Evolutionary conservation across 2,888 invertebrate species (phyloP).

Genomic region (Penaeus monodon): DNA sequence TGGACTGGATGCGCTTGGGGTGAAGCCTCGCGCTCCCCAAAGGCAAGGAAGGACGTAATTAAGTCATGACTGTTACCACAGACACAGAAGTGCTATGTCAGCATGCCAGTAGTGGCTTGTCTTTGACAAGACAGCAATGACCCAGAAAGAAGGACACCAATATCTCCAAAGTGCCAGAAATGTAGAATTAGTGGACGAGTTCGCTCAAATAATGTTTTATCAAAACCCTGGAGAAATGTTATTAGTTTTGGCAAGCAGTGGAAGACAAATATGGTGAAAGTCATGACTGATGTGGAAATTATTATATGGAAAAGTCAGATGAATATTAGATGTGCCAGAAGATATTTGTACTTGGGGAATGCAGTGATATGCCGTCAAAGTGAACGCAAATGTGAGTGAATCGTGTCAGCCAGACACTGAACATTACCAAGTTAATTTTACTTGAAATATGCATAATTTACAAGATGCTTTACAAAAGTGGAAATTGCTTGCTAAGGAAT

Average conservation of each 20-base stretch:
- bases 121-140: conserved; percentile 20
- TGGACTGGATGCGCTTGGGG: conserved; percentile 15
- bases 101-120: conserved; percentile 34
- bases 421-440: conserved; percentile 59
- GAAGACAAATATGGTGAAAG: conserved; percentile 3
- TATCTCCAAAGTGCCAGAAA: conserved; percentile 58
- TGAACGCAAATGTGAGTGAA: conserved; percentile 42
- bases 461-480: conserved; percentile 62
- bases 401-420: conserved; percentile 44
- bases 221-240: conserved; percentile 22
- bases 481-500: conserved; percentile 60
- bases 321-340: conserved; percentile 4
- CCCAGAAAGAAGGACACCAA: conserved; percentile 39
- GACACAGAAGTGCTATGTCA: conserved; percentile 26
- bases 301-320: not conserved
- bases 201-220: conserved; percentile 55
- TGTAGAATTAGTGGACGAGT: conserved; percentile 57
- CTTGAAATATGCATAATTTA: conserved; percentile 62
- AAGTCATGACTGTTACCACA: not conserved
- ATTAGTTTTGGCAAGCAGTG: conserved; percentile 31
- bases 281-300: not conserved
- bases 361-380: conserved; percentile 34
- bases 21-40: conserved; percentile 9
- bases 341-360: conserved; percentile 1
- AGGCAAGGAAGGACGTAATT: not conserved